Percentiles rank a stretch among this genome's conserved stretches.
These are phyloP conservation scores for Aphelocoma californica DNA, from an alignment of 2,797 vertebrate species.

Conservation along the genomic window DNA sequence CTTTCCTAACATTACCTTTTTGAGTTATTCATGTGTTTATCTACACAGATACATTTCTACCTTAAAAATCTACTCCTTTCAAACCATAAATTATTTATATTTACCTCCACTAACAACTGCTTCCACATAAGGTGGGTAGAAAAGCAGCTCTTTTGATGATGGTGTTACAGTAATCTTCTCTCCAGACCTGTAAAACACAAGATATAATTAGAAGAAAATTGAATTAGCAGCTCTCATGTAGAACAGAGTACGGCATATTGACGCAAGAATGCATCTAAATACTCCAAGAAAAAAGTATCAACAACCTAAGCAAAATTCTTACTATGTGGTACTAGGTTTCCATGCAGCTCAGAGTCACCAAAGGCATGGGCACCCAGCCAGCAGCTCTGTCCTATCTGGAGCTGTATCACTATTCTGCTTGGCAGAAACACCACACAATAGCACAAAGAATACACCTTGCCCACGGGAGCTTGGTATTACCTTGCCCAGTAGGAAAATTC, in stretches of 20 bases:
- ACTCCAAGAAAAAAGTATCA: not conserved
- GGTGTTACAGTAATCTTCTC: constrained; percentile 96
- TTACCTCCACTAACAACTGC: constrained; percentile 92
- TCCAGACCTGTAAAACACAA: constrained; percentile 82
- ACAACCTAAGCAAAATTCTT: not conserved
- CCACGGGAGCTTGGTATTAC: constrained; percentile 53
- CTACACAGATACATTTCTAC: not conserved
- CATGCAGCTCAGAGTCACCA: not conserved
- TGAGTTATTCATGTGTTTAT: not conserved
- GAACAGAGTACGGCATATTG: not conserved
- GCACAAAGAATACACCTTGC: not conserved
- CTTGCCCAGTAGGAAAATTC: constrained; percentile 98
- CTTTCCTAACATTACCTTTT: not conserved
- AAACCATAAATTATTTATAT: not conserved
- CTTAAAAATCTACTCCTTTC: not conserved
- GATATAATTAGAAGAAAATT: not conserved
- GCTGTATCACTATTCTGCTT: too few relatives aligned
- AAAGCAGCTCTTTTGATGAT: constrained; percentile 94
- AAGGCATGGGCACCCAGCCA: not conserved
- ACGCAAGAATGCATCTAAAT: not conserved
- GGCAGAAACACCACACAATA: not conserved
- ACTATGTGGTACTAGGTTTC: not conserved
- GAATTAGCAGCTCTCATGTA: not conserved
- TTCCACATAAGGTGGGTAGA: constrained; percentile 94
- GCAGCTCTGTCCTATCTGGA: not conserved